Evolutionary conservation across 2,797 vertebrate genomes (phyloP), one percentile per base, ranked within the genome.

Genomic region (Acomys russatus): DNA sequence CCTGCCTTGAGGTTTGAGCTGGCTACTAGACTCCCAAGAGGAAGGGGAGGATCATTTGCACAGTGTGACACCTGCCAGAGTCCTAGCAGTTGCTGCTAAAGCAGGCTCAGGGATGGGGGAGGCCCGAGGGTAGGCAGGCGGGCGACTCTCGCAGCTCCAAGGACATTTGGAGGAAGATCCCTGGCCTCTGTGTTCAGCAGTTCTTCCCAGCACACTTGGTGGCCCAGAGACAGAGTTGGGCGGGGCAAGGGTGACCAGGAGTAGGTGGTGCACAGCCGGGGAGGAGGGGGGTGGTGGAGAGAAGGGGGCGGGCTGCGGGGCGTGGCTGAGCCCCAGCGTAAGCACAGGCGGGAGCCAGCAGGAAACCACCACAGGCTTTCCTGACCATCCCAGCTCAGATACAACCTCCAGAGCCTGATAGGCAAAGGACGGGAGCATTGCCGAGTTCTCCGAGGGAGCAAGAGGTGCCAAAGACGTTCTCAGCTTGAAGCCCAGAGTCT

Each of bases 71-170:
- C 23, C n/a, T 44, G 59, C 63, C 79, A 35, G 30, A 63, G 30
- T 51, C 20, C 61, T 49, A 25, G 2, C 18, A 38, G 35, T 51
- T 18, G 14, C 30, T 64, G 35, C 59, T 6, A 15, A 44, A 3
- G 4, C 30, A 77, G 38, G 88, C 38, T 49, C 12, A 0, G 8
- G 20, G 18, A 76, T 0, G 35, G 7, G 20, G 5, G 33, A 30
- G 82, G 82, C 30, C 9, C 49, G 64, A 28, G 2, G 51, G 56
- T 59, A 28, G 2, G 51, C 0, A 2, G 73, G 80, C 51, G 44
- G 59, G 20, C 2, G 9, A 10, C 61, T 6, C 15, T 35, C 17
- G 35, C 3, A 4, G 28, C 0, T 18, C 2, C 0, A 5, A n/a
- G 30, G 15, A 14, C 25, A 23, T 18, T 63, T 59, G 38, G 20